Evolutionary conservation across 2,113 vertebrate genomes (phyloP), one percentile per base, ranked within the genome.

Genomic region (Reinhardtius hippoglossoides): DNA sequence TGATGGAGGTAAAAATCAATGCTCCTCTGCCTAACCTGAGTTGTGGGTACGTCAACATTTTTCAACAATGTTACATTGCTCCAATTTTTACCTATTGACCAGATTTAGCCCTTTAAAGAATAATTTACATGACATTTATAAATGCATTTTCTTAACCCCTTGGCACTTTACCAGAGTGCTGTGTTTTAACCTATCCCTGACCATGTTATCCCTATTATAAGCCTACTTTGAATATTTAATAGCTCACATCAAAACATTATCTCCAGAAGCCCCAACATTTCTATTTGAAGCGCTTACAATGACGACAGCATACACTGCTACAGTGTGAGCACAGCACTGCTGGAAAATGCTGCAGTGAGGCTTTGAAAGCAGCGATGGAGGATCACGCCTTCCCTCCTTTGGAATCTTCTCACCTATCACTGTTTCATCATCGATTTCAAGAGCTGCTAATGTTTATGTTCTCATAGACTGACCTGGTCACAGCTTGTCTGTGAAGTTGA

Each of bases 371-470:
- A 18, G 27, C 66, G 15, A 55, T 9, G 14, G 16, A 16, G 1
- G 20, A 12, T 44, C 31, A 66, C 31, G 54, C 66, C 40, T 31
- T 31, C 21, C 31, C 64, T 44, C 23, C 40, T 67, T 60, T 21
- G 20, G 73, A 64, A 54, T 80, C 56, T 62, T 66, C 55, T 66
- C 68, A 35, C 42, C 42, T 59, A 35, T 58, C 37, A 14, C 56
- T 46, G 27, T 74, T 74, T 71, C 58, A 55, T 42, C 70, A 71
- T 74, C 81, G 56, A 86, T 83, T 74, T 78, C 74, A 13, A n/a
- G 40, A 50, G 23, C 27, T n/a, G 27, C 59, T 71, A 61, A 75
- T 74, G 63, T 65, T 55, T 61, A 42, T 12, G 24, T 44, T 74
- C 63, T 79, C 80, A 57, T 2, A 6, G 27, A 48, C 77, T 44